Evolutionary conservation across 2,113 vertebrate species (phyloP).

Genomic region (Petroica traversi): DNA sequence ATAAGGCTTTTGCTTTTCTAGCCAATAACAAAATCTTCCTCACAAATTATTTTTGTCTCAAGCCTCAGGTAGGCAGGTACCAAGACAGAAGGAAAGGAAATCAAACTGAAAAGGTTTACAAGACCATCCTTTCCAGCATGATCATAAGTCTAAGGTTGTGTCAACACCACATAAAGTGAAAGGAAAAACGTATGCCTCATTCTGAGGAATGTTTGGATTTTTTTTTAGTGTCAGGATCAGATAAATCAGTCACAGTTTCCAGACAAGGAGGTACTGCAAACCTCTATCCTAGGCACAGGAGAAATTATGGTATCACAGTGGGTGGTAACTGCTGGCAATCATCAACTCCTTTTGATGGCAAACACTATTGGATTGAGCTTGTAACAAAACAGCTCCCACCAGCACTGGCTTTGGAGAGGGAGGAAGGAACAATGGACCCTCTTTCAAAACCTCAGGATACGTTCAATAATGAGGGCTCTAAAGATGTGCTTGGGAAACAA

Average conservation of each 20-base stretch:
- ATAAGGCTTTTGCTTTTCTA: not conserved
- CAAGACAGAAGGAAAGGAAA: not conserved
- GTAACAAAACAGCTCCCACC: constrained; percentile 30
- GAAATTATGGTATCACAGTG: constrained; percentile 5
- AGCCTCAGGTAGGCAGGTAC: not conserved
- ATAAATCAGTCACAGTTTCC: constrained; percentile 11
- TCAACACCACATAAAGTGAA: not conserved
- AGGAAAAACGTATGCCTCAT: not conserved
- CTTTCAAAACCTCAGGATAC: not conserved
- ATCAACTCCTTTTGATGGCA: constrained; percentile 13
- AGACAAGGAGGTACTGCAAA: not conserved
- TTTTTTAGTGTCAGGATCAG: not conserved
- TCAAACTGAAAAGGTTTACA: not conserved
- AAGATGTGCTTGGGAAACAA: constrained; percentile 31
- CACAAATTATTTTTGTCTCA: not conserved
- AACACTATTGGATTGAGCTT: not conserved
- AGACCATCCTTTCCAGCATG: not conserved
- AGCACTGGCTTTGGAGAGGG: not conserved
- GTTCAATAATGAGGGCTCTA: not conserved
- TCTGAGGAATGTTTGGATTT: not conserved
- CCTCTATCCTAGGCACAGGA: not conserved
- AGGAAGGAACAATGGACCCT: constrained; percentile 7
- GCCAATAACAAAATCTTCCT: not conserved
- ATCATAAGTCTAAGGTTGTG: not conserved
- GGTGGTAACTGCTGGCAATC: constrained; percentile 44